Evolutionary conservation across 2,888 invertebrate species (phyloP), one percentile per base, ranked within the genome.

Genomic region (Tanypteryx hageni): DNA sequence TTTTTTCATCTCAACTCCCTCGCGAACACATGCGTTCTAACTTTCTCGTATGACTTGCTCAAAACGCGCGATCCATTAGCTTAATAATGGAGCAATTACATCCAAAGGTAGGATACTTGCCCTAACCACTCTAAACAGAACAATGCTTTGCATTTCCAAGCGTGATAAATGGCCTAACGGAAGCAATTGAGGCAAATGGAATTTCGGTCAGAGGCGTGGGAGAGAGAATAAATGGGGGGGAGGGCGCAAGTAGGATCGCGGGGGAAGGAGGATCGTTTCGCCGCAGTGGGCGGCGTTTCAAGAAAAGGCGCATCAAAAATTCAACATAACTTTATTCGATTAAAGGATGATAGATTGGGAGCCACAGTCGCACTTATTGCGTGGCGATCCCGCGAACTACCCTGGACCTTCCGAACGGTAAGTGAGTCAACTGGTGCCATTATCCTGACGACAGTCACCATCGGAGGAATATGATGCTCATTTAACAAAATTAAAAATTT

Each of bases 131-230:
- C 64, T 89, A 61, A 89, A 89, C 89, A 89, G 89, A 89, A 89
- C 89, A 89, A 89, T 89, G 89, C 89, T 86, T 86, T 86, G 86
- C 86, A 86, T 86, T 86, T 86, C 59, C 86, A 61, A 86, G 59
- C 27, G 64, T 89, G 89, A 89, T 89, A 89, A 89, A 89, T 89
- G 89, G 89, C 44, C 89, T 44, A 64, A 44, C 89, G 64, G 89
- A 89, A 89, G 89, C 89, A 89, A 89, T 89, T 89, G 89, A 89
- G 89, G 89, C 68, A 89, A 89, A 89, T 89, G 89, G 89, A 61
- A 89, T 86, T 86, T 86, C 86, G 61, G 86, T 61, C 61, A 16
- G 44, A 86, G 86, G 31, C 59, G n/a, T 59, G 27, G 59, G 86
- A 86, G 86, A 59, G 86, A 58, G 56, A 10, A 57, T 44, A 56